Percentiles rank a stretch among this genome's conserved stretches.
These are phyloP conservation scores for Microcebus griseorufus DNA, from an alignment of 2,113 vertebrate species.

Conservation along the genomic window DNA sequence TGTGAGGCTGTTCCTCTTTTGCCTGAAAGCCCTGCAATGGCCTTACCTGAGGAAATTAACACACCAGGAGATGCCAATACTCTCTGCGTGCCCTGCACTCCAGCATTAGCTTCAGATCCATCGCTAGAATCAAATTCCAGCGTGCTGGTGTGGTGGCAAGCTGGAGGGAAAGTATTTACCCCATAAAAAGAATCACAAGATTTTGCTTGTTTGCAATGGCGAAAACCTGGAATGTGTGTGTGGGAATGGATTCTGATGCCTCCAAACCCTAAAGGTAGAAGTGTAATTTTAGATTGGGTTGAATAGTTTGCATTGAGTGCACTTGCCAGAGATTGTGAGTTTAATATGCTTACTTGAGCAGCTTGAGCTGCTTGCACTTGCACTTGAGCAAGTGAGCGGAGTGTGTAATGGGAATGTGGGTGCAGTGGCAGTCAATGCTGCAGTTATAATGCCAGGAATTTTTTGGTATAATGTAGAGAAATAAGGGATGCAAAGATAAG, in stretches of 20 bases:
- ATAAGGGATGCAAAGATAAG: slow-evolving; percentile 3
- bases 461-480: background rate
- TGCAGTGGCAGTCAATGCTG: background rate
- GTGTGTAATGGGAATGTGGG: slow-evolving; percentile 1
- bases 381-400: no score
- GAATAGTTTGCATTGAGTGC: slow-evolving; percentile 26
- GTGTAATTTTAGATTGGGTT: slow-evolving; percentile 38
- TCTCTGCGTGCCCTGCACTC: rapidly evolving
- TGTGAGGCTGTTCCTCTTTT: background rate
- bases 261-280: slow-evolving; percentile 19
- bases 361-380: background rate
- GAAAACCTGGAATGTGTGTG: slow-evolving; percentile 12
- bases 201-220: slow-evolving; percentile 36
- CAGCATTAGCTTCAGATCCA: background rate
- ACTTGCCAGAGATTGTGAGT: slow-evolving; percentile 57
- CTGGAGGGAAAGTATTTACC: background rate
- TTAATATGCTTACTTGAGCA: slow-evolving; percentile 38
- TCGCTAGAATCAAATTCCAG: background rate
- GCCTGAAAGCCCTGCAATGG: background rate
- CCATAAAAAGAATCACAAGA: background rate
- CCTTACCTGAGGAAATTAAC: background rate
- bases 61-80: background rate
- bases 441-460: background rate
- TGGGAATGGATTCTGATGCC: background rate
- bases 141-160: background rate